A percentile compares a stretch with the other conserved stretches of the same genome.
These are phyloP conservation scores for Synergus gifuensis DNA, from an alignment of 2,888 invertebrate genomes.

Conservation along the genomic window DNA sequence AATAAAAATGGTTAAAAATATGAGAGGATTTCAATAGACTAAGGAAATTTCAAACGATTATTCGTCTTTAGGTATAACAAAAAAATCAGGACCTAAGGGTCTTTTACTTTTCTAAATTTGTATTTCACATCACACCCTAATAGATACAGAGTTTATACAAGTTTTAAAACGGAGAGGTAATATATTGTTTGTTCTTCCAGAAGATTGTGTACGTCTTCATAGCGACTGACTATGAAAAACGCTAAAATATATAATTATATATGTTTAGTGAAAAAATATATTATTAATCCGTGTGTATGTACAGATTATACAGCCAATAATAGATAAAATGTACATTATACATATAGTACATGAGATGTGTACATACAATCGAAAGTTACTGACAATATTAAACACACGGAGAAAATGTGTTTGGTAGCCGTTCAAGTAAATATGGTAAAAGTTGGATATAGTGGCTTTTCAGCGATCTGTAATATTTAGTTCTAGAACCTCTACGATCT, in stretches of 20 bases:
- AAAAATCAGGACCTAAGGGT: background rate
- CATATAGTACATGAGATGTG: conserved; percentile 38
- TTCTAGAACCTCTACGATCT: no score
- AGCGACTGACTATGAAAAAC: no score
- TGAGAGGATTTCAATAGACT: no score
- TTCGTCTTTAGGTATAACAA: background rate
- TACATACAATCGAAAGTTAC: conserved; percentile 27
- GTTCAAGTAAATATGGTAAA: no score
- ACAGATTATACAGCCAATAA: conserved; percentile 1
- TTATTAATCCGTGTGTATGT: conserved; percentile 33
- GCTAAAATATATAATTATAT: background rate
- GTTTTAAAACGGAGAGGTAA: background rate
- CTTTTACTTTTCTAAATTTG: background rate
- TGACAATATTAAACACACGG: no score
- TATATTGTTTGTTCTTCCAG: background rate
- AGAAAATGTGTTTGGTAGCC: no score
- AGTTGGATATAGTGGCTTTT: no score
- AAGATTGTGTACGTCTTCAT: no score
- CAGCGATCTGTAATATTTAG: no score
- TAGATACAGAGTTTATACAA: background rate
- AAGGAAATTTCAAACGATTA: no score
- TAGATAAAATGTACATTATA: conserved; percentile 5
- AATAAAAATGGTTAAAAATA: no score
- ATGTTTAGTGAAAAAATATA: conserved; percentile 44
- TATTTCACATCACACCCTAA: background rate